Evolutionary conservation across 2,113 vertebrate species (phyloP).

Genomic region (Micromys minutus): DNA sequence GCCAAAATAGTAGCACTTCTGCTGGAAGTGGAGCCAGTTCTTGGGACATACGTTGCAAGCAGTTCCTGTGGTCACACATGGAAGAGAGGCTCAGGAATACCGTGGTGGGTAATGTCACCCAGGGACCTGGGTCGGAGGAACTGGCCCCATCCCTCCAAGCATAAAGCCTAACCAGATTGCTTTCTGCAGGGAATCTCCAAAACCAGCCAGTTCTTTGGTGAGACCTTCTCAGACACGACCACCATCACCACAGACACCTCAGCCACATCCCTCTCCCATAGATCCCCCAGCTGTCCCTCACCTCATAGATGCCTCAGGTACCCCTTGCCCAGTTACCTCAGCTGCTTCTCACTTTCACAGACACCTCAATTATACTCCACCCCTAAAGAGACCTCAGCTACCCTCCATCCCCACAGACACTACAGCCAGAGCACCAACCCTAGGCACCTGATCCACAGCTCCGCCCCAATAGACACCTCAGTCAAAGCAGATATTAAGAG

Average conservation of each 20-base stretch:
- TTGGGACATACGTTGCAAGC: constrained; percentile 57
- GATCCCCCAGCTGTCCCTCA: background rate
- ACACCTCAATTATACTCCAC: background rate
- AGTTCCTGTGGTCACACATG: constrained; percentile 35
- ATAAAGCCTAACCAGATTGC: background rate
- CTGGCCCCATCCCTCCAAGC: background rate
- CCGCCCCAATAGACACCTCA: background rate
- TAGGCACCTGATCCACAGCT: too few species aligned
- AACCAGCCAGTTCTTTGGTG: background rate
- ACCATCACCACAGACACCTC: background rate
- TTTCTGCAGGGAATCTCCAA: background rate
- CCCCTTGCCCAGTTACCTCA: background rate
- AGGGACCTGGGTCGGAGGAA: background rate
- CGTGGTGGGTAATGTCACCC: background rate
- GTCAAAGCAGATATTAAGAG: background rate
- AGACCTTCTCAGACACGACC: background rate
- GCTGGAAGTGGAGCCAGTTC: constrained; percentile 68
- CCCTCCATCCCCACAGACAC: background rate
- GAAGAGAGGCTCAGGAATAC: constrained; percentile 1
- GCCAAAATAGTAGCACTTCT: constrained; percentile 79
- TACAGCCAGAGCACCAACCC: background rate
- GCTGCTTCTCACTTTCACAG: too few species aligned
- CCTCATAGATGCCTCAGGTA: background rate
- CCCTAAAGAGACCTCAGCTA: background rate
- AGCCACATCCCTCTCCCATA: too few species aligned